Base-by-base conservation (phyloP, 2,888 invertebrate species). In the Imbricaverruca yamaguchii region DNA sequence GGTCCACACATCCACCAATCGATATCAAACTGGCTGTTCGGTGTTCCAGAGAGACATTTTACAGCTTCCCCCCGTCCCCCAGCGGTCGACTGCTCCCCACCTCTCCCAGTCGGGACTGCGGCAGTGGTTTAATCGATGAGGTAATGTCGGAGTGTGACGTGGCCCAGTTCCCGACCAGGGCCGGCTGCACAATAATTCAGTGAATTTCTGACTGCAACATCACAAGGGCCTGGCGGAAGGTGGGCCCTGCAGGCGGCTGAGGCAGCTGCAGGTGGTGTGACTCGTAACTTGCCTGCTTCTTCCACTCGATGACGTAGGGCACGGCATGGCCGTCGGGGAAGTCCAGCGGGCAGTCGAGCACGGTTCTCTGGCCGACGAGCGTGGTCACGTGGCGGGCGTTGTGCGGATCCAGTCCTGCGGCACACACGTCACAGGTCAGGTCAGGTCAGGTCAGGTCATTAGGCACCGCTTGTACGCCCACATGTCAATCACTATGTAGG, bases 231-330 rank as follows among this genome's bases (percentile, higher is more conserved):
- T 25, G n/a, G n/a, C n/a, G 8, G 11, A 67, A 18, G 15, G 18
- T 39, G 39, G 39, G 4, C 2, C 39, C 39, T 39, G 39, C 39
- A 39, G 39, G 39, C 39, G 39, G 39, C 39, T 39, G 39, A 39
- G 39, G 39, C 39, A 39, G 39, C 39, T 39, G 39, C 39, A 4
- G 39, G 39, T 39, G 39, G 61, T 18, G 67, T 8, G 25, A 13
- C 0, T n/a, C n/a, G 13, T 12, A 3, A 65, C 94, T 93, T 94
- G 95, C 95, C 94, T 96, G 95, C 93, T 97, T 97, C 92, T 95
- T 95, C 97, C 97, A 98, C 91, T 96, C 96, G 89, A 97, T 93
- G 90, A 97, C 96, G 91, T 96, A 96, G 90, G 96, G 95, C 90
- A 96, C 95, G 88, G 95, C 94, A 90, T 94, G 93, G 90, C 95